Percentiles rank a stretch among this genome's conserved stretches.
Conservation (phyloP, 2,113 vertebrate genomes). For the Orientallactaga bullata region DNA sequence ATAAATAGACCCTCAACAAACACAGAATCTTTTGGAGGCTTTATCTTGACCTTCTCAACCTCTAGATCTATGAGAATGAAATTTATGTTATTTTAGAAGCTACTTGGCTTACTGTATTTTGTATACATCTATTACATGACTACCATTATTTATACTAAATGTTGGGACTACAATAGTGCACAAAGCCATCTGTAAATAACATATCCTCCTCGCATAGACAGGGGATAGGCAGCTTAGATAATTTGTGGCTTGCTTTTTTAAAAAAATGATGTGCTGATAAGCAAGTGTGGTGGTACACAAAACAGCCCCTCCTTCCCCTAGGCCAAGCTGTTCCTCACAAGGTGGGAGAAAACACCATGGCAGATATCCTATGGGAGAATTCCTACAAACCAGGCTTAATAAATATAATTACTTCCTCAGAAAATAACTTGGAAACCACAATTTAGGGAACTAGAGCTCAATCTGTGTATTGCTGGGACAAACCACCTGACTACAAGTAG, state of each 20-base stretch:
- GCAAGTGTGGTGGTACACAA: accelerated
- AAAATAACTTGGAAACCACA: neutral
- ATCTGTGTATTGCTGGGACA: too few relatives aligned
- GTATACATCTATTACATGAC: neutral
- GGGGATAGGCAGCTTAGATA: neutral
- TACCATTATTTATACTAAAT: neutral
- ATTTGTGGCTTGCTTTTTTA: neutral
- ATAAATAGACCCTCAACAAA: neutral
- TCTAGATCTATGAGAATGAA: neutral
- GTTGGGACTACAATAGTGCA: neutral
- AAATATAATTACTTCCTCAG: neutral
- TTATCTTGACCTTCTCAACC: neutral
- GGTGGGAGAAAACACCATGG: neutral
- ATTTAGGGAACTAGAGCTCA: neutral
- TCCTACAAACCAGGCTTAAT: neutral
- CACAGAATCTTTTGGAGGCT: neutral
- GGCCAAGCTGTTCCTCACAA: neutral
- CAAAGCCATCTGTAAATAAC: neutral
- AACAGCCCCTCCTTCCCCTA: neutral
- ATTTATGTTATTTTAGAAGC: neutral
- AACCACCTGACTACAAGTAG: too few relatives aligned
- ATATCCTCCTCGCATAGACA: neutral
- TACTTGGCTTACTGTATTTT: neutral
- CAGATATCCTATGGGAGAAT: neutral
- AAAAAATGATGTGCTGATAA: neutral